phyloP scores from a whole-genome alignment of 2,113 vertebrate genomes.

The Thalassarche chlororhynchos region DNA sequence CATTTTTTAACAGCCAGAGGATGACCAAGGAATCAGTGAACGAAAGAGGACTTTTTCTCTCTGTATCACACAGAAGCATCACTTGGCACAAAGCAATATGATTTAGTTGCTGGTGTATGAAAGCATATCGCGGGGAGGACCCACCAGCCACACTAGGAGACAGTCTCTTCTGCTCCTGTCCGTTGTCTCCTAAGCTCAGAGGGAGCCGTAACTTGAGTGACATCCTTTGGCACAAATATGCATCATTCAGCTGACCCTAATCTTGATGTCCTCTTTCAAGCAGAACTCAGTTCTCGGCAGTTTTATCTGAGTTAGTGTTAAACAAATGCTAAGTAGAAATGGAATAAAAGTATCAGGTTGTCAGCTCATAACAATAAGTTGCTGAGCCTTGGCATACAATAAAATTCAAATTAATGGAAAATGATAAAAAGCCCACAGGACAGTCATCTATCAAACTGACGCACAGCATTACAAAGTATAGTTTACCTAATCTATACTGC shows the following conservation, averaged over 20 bases:
- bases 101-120: not conserved
- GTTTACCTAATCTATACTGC: not conserved
- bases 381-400: not conserved
- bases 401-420: slow-evolving; percentile 36
- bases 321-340: slow-evolving; percentile 1
- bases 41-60: not conserved
- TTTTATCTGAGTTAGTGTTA: slow-evolving; percentile 2
- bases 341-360: slow-evolving; percentile 1
- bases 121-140: not conserved
- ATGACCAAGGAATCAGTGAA: not conserved
- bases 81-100: not conserved
- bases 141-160: not conserved
- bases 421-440: not conserved
- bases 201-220: not conserved
- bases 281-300: not conserved
- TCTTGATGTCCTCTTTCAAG: not conserved
- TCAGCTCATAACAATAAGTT: slow-evolving; percentile 1
- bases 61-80: not conserved
- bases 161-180: not conserved
- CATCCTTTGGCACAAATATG: not conserved
- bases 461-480: not conserved
- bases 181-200: not conserved
- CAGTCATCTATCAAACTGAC: not conserved
- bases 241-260: not conserved
- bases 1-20: not conserved